phyloP scores from a whole-genome alignment of 92 coral and sea anemone genomes.

The Hydrozoanthus gracilis region DNA sequence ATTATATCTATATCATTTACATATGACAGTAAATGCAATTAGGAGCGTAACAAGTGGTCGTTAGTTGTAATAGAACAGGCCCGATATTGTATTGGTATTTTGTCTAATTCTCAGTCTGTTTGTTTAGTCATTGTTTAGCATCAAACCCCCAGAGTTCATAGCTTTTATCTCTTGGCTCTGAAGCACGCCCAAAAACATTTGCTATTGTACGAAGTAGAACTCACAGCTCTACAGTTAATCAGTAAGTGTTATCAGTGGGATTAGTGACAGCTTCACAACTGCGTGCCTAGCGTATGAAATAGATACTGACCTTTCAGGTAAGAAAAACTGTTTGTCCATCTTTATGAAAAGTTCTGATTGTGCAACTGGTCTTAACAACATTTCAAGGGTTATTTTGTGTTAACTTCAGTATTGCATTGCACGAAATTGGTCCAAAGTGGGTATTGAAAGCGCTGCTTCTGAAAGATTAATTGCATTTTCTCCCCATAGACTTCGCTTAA shows the following conservation, averaged over 20 bases:
- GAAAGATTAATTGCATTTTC: conserved; percentile 12
- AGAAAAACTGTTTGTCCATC: conserved; percentile 40
- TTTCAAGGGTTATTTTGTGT: neutral
- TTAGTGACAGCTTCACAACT: conserved; percentile 58
- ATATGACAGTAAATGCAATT: conserved; percentile 91
- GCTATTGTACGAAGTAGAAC: conserved; percentile 64
- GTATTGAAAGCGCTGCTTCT: neutral
- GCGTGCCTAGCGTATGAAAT: conserved; percentile 60
- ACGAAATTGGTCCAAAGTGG: conserved; percentile 1
- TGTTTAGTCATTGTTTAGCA: conserved; percentile 96
- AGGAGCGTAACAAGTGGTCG: conserved; percentile 91
- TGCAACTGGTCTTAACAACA: neutral
- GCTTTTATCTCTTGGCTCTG: conserved; percentile 77
- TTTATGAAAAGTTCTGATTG: neutral
- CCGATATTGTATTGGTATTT: conserved; percentile 93
- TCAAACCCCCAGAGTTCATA: conserved; percentile 92
- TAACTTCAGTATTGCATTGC: neutral
- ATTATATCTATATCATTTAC: conserved; percentile 89
- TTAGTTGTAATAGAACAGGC: conserved; percentile 83
- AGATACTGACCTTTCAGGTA: conserved; percentile 62
- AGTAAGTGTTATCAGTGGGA: conserved; percentile 67
- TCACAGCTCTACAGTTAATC: conserved; percentile 61
- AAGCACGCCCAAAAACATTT: conserved; percentile 87
- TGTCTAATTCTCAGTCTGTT: conserved; percentile 97
- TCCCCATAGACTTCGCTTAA: conserved; percentile 5